Conservation (phyloP, 1,140 invertebrate species). For the Pantala flavescens region DNA sequence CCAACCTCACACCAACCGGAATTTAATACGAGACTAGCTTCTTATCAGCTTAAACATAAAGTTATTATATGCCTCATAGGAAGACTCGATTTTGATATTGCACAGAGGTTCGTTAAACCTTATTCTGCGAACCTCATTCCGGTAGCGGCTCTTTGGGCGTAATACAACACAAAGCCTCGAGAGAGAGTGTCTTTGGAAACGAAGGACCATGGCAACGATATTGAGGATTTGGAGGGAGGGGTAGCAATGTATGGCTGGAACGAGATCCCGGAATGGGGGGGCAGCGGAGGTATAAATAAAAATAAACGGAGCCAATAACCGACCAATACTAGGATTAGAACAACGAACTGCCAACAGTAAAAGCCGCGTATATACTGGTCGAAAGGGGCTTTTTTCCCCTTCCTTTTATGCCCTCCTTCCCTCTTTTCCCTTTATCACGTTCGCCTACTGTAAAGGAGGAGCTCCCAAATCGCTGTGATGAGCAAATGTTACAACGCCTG, state of each 20-base stretch:
- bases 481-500: too few relatives aligned
- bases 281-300: neutral
- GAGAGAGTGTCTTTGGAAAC: neutral
- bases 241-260: neutral
- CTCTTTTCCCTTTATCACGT: too few relatives aligned
- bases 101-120: too few relatives aligned
- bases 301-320: conserved; percentile 9
- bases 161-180: neutral
- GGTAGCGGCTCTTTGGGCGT: neutral
- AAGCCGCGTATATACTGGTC: neutral
- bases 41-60: too few relatives aligned
- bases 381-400: neutral
- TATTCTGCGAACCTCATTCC: neutral
- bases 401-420: neutral
- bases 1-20: too few relatives aligned
- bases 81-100: too few relatives aligned
- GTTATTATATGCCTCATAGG: too few relatives aligned
- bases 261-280: neutral
- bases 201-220: neutral
- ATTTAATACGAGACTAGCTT: too few relatives aligned
- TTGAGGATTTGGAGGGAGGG: neutral
- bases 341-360: conserved; percentile 1
- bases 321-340: neutral
- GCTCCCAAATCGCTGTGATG: too few relatives aligned
- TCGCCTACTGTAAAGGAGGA: too few relatives aligned